phyloP scores from a whole-genome alignment of 2,113 vertebrate species.

The Platysternon megacephalum region DNA sequence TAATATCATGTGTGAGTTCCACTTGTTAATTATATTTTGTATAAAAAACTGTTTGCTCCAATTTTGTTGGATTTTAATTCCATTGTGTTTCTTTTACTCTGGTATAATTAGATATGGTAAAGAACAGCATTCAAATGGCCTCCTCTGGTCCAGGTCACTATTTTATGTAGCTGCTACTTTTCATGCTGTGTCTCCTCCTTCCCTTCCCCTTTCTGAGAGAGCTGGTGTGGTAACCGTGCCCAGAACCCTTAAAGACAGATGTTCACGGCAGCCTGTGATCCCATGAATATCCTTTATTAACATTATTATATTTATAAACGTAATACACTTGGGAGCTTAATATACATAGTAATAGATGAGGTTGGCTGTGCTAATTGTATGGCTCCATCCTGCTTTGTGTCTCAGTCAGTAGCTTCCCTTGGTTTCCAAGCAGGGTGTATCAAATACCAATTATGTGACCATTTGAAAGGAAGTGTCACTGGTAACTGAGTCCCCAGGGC shows the following conservation, averaged over 20 bases:
- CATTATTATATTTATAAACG: neutral
- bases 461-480: neutral
- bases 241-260: neutral
- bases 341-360: neutral
- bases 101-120: neutral
- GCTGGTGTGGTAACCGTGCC: neutral
- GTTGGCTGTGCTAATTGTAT: neutral
- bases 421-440: neutral
- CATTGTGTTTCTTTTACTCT: neutral
- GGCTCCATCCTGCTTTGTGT: neutral
- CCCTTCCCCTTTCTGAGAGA: neutral
- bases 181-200: neutral
- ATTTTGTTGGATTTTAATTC: neutral
- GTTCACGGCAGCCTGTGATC: neutral
- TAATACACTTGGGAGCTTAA: neutral
- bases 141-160: too few relatives aligned
- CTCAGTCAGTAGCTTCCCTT: neutral
- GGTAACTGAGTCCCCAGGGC: neutral
- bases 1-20: neutral
- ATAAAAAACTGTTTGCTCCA: neutral
- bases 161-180: too few relatives aligned
- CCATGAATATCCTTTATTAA: rapidly evolving
- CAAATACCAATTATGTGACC: neutral
- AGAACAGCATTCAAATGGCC: too few relatives aligned
- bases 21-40: neutral